Conservation (phyloP, 2,797 vertebrate species). For the Hydrolagus colliei region DNA sequence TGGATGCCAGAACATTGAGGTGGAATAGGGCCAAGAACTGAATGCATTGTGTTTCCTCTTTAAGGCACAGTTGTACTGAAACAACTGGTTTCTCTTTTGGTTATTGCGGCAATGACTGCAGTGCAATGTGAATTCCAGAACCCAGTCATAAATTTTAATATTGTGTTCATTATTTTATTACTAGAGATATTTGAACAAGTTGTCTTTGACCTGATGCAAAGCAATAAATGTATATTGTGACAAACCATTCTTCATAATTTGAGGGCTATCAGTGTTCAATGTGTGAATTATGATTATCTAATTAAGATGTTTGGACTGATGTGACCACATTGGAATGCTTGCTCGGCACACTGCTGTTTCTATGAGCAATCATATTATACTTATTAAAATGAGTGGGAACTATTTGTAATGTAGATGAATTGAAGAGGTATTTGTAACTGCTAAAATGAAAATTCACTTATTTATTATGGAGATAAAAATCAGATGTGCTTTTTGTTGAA, state of each 20-base stretch:
- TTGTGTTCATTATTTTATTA: neutral
- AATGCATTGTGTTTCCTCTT: constrained; percentile 51
- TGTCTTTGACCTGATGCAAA: neutral
- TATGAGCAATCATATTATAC: neutral
- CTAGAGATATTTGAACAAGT: neutral
- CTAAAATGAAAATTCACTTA: neutral
- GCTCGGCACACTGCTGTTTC: neutral
- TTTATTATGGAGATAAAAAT: neutral
- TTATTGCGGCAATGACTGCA: neutral
- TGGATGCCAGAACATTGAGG: constrained; percentile 58
- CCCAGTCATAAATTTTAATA: neutral
- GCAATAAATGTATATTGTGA: too few species aligned
- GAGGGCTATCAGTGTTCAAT: neutral
- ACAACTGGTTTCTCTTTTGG: constrained; percentile 46
- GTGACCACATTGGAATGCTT: neutral
- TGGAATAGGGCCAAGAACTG: constrained; percentile 51
- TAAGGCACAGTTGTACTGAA: constrained; percentile 44
- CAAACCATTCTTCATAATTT: neutral
- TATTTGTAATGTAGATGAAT: neutral
- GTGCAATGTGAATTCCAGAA: constrained; percentile 1
- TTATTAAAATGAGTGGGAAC: neutral
- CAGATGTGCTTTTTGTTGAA: neutral
- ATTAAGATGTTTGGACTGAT: neutral
- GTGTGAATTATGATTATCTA: constrained; percentile 11
- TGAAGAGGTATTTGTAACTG: neutral